Evolutionary conservation across 1,140 invertebrate species (phyloP).

Genomic region (Lordiphosa stackelbergi): DNA sequence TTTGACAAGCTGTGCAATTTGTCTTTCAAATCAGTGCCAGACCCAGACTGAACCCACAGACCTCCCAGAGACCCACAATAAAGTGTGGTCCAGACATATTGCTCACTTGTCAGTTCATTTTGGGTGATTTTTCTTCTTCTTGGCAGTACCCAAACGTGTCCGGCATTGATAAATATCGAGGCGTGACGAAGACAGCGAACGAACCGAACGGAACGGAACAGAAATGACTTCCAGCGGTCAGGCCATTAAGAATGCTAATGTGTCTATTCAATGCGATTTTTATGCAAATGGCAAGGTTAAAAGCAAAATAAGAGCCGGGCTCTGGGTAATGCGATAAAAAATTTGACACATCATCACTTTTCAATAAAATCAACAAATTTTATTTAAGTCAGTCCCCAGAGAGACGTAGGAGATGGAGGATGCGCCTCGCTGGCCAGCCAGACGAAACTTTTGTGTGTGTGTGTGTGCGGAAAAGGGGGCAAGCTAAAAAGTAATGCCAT

Average conservation of each 20-base stretch:
- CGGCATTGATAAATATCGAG: conserved; percentile 64
- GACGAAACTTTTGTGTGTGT: conserved; percentile 25
- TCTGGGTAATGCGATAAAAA: conserved; percentile 71
- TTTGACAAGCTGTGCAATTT: conserved; percentile 70
- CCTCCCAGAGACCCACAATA: conserved; percentile 10
- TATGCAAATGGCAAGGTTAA: conserved; percentile 74
- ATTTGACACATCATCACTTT: conserved; percentile 75
- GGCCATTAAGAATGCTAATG: conserved; percentile 73
- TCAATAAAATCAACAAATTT: conserved; percentile 76
- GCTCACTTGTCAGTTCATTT: conserved; percentile 69
- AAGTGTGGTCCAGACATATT: conserved; percentile 52
- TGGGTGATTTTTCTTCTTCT: conserved; percentile 10
- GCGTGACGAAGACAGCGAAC: conserved; percentile 37
- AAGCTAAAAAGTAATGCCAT: conserved; percentile 46
- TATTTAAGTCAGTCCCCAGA: conserved; percentile 67
- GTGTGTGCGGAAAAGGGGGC: conserved; percentile 4
- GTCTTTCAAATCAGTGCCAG: conserved; percentile 47
- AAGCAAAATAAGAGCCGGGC: conserved; percentile 67
- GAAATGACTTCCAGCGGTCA: conserved; percentile 55
- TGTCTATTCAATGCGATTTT: conserved; percentile 73
- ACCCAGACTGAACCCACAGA: conserved; percentile 2
- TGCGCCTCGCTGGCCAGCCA: conserved; percentile 45
- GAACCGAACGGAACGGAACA: background rate
- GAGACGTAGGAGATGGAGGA: conserved; percentile 18
- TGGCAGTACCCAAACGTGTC: conserved; percentile 60